Percentiles rank a stretch among this genome's conserved stretches.
Conservation (phyloP, 2,797 vertebrate species). For the Streptopelia turtur region DNA sequence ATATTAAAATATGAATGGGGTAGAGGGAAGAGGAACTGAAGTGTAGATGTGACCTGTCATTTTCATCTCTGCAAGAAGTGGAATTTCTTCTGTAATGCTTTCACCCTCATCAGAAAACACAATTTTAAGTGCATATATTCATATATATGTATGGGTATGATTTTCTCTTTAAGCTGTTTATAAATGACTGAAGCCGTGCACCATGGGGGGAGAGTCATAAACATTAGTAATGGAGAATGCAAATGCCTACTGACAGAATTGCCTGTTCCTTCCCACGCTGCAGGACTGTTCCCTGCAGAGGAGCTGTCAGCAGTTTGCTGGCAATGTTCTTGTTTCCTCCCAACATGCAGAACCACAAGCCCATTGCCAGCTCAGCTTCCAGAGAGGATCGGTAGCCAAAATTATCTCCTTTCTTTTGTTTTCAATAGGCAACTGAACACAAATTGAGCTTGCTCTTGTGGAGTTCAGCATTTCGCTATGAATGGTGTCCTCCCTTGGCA, state of each 20-base stretch:
- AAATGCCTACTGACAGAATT: background rate
- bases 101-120: background rate
- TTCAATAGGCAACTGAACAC: background rate
- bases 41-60: conserved; percentile 9
- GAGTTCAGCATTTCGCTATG: background rate
- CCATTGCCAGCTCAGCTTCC: background rate
- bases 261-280: accelerated
- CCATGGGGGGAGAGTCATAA: background rate
- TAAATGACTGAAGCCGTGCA: background rate
- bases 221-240: background rate
- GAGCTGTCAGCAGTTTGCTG: background rate
- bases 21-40: conserved; percentile 3
- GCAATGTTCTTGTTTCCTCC: background rate
- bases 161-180: background rate
- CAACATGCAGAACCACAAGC: background rate
- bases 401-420: background rate
- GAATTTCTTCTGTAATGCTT: background rate
- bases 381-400: background rate
- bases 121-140: background rate
- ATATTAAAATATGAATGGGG: conserved; percentile 12
- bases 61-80: conserved; percentile 18
- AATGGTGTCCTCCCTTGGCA: background rate
- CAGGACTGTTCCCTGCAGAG: background rate
- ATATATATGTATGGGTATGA: background rate
- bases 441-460: background rate